These are phyloP conservation scores for Synaphobranchus kaupii DNA, from an alignment of 2,797 vertebrate genomes.

Conservation along the genomic window DNA sequence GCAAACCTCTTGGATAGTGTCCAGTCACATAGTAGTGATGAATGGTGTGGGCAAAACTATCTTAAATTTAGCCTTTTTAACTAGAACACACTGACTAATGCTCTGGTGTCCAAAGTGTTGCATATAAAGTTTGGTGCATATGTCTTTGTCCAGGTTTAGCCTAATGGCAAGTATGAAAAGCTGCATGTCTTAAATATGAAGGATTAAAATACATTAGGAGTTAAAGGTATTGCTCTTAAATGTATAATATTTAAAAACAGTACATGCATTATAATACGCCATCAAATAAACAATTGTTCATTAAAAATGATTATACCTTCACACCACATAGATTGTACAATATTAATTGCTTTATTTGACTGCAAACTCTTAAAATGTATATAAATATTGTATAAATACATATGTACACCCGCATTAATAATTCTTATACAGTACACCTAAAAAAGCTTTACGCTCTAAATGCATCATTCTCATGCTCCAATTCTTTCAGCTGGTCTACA, in stretches of 20 bases:
- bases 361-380: slow-evolving; percentile 50
- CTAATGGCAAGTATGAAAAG: background rate
- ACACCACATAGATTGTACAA: slow-evolving; percentile 37
- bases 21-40: background rate
- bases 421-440: slow-evolving; percentile 1
- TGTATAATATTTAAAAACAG: background rate
- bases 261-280: background rate
- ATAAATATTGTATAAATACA: slow-evolving; percentile 54
- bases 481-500: slow-evolving; percentile 8
- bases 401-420: slow-evolving; percentile 41
- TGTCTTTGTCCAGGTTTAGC: background rate
- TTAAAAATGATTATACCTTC: background rate
- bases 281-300: background rate
- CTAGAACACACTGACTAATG: background rate
- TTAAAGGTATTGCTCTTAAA: background rate
- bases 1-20: background rate
- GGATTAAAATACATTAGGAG: background rate
- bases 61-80: background rate
- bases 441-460: background rate
- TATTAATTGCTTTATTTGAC: slow-evolving; percentile 71
- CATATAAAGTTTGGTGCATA: background rate
- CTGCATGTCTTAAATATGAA: background rate
- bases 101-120: background rate
- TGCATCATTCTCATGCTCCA: background rate
- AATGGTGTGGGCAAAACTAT: background rate